A percentile compares a stretch with the other conserved stretches of the same genome.
Evolutionary conservation across 1,140 invertebrate species (phyloP).

Genomic region (Laupala kohalensis): DNA sequence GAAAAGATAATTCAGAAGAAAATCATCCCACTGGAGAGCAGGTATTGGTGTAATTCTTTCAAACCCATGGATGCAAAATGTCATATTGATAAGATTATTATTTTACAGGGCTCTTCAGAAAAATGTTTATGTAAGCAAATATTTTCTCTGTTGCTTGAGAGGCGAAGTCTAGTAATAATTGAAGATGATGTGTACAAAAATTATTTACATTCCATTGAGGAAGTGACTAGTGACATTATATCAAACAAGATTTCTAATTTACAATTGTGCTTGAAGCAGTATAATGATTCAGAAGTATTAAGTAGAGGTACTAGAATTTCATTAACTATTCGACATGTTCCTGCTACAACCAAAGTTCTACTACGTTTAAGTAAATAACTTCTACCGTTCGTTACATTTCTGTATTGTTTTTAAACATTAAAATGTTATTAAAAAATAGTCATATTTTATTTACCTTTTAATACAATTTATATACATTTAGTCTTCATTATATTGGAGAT

Average conservation of each 20-base stretch:
- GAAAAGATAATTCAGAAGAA: not conserved
- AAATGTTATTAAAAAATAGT: no score
- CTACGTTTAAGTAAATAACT: slow-evolving; percentile 38
- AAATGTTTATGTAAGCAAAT: no score
- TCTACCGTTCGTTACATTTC: no score
- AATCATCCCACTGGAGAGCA: no score
- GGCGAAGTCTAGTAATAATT: slow-evolving; percentile 75
- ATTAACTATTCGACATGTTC: slow-evolving; percentile 86
- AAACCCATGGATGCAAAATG: not conserved
- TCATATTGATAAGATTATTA: not conserved
- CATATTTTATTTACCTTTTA: no score
- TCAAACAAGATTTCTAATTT: slow-evolving; percentile 51
- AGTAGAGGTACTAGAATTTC: slow-evolving; percentile 65
- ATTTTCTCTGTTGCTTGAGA: slow-evolving; percentile 58
- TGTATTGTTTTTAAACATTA: no score
- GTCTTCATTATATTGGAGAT: no score
- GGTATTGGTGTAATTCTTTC: no score
- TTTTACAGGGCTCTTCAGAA: not conserved
- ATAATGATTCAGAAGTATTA: slow-evolving; percentile 39
- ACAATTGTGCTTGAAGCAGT: slow-evolving; percentile 38
- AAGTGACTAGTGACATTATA: slow-evolving; percentile 55
- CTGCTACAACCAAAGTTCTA: slow-evolving; percentile 72
- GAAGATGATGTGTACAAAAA: slow-evolving; percentile 69
- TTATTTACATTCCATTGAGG: slow-evolving; percentile 82
- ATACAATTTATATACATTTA: no score